phyloP scores from a whole-genome alignment of 2,113 vertebrate genomes.

The Channa argus region DNA sequence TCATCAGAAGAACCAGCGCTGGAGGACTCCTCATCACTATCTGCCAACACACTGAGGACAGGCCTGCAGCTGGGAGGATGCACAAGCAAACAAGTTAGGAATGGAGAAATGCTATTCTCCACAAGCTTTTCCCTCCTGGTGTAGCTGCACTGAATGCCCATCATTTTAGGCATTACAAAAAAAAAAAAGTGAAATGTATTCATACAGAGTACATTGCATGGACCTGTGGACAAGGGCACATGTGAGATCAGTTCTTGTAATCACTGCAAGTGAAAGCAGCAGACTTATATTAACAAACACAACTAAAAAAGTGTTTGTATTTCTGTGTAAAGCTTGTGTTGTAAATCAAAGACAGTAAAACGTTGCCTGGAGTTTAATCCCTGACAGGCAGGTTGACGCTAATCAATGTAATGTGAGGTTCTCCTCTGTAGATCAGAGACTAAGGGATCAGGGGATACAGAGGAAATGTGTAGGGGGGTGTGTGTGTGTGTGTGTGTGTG shows the following conservation, averaged over 20 bases:
- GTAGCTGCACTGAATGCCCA: background rate
- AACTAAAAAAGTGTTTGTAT: background rate
- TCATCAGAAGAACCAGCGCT: constrained; percentile 90
- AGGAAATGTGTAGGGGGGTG: background rate
- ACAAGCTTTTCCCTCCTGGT: background rate
- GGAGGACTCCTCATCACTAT: constrained; percentile 91
- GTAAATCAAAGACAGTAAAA: background rate
- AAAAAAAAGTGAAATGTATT: no score
- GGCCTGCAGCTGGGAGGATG: constrained; percentile 66
- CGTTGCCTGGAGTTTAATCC: constrained; percentile 41
- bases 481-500: background rate
- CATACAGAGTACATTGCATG: no score
- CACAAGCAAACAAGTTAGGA: background rate
- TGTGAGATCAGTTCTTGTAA: background rate
- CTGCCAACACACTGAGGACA: constrained; percentile 82
- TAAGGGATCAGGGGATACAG: constrained; percentile 18
- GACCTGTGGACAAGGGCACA: no score
- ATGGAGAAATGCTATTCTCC: background rate
- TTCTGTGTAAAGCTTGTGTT: background rate
- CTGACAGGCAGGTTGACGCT: constrained; percentile 20
- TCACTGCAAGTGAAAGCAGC: background rate
- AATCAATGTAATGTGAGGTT: constrained; percentile 36
- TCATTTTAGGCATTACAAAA: no score
- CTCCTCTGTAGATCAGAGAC: constrained; percentile 13
- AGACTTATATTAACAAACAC: background rate